Percentiles rank a stretch among this genome's conserved stretches.
phyloP scores from a whole-genome alignment of 2,797 vertebrate genomes.

The Octomys mimax region DNA sequence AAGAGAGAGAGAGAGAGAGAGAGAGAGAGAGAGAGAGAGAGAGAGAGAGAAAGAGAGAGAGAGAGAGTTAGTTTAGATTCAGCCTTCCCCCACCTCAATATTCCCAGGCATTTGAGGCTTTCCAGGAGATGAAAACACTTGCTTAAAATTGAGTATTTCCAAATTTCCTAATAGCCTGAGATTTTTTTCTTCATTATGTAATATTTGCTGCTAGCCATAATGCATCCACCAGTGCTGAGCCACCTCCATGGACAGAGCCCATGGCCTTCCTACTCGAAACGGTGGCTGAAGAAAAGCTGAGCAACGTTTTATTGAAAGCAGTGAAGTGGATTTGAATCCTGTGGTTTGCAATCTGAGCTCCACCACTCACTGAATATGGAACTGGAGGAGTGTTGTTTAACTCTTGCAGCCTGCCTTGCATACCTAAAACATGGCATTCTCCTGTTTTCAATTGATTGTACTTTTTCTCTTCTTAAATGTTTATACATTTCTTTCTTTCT shows the following conservation, averaged over 20 bases:
- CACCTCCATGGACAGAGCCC: background rate
- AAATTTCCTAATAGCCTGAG: background rate
- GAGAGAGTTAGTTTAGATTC: background rate
- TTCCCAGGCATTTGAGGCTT: slow-evolving; percentile 62
- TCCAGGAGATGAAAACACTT: slow-evolving; percentile 31
- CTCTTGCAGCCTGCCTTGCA: background rate
- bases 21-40: no score
- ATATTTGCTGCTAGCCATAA: background rate
- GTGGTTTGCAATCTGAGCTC: background rate
- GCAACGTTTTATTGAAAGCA: slow-evolving; percentile 6
- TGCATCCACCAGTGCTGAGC: background rate
- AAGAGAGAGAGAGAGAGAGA: no score
- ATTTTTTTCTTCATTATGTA: slow-evolving; percentile 46
- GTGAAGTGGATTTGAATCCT: background rate
- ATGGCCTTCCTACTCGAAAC: background rate
- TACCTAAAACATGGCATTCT: background rate
- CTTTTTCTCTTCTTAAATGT: no score
- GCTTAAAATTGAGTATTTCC: background rate
- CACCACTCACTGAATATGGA: background rate
- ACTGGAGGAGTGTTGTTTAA: background rate
- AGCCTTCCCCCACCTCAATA: slow-evolving; percentile 47
- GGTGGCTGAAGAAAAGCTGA: background rate
- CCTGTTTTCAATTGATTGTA: no score
- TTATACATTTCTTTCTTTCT: no score
- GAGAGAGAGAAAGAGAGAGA: no score